Evolutionary conservation across 2,113 vertebrate genomes (phyloP), one percentile per base, ranked within the genome.

Genomic region (Trematocara unimaculatum): DNA sequence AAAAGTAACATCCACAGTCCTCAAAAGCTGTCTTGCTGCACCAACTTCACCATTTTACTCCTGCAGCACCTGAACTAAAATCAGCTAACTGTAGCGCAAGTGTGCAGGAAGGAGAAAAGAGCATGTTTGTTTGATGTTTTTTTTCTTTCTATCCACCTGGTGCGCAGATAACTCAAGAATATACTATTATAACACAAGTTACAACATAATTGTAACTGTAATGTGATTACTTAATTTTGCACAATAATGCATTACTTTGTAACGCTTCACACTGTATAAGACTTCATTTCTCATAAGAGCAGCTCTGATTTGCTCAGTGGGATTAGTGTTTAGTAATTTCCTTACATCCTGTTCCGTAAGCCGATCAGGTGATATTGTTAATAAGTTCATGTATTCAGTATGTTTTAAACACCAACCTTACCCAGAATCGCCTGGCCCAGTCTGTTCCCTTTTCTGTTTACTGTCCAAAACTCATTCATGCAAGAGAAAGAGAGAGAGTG

Each of bases 381-480:
- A 81, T 87, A 54, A 80, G 81, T 89, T 33, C 40, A 38, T 55
- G 54, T 80, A 54, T 6, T 77, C 3, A 3, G 26, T 23, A 38
- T 79, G 26, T 45, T 70, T 82, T 67, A 62, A 87, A 87, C 83
- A 49, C 40, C 35, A 82, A 58, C 45, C 70, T 77, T 81, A 49
- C n/a, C 45, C 56, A 33, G 42, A 70, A 83, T 54, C 1, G 4
- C 60, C 40, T 78, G 49, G 31, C 23, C 60, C 13, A 4, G n/a
- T 85, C 17, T 42, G 29, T 35, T 83, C 33, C 54, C 49, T 35
- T 89, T 91, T 86, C 23, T 83, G 80, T 91, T 84, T 42, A 79
- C 80, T 79, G 88, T 93, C 70, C 64, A 80, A 74, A 92, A 94
- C 54, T 23, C 82, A 85, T 18, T 86, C 83, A 90, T 84, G 87